Percentiles rank a stretch among this genome's conserved stretches.
These are phyloP conservation scores for Leuctra nigra DNA, from an alignment of 2,888 invertebrate genomes.

Conservation along the genomic window DNA sequence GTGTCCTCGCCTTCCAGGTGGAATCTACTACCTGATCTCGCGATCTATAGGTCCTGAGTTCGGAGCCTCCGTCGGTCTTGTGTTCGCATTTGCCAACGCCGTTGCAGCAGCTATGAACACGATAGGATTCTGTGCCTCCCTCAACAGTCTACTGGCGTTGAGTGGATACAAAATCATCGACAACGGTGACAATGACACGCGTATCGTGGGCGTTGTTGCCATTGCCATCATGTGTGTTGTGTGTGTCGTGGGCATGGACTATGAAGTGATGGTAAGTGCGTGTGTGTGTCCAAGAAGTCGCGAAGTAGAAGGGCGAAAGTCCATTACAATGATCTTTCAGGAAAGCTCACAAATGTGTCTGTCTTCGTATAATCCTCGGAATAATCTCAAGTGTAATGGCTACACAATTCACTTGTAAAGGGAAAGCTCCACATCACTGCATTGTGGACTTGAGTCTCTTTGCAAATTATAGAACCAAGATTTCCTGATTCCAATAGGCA, in stretches of 20 bases:
- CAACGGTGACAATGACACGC: constrained; percentile 66
- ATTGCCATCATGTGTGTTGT: constrained; percentile 74
- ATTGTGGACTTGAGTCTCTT: no score
- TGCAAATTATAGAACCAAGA: no score
- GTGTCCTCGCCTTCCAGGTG: no score
- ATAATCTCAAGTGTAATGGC: no score
- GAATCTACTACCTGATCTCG: constrained; percentile 96
- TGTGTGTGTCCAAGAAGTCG: no score
- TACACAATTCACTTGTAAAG: no score
- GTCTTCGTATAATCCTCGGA: no score
- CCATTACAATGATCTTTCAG: no score
- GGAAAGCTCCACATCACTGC: no score
- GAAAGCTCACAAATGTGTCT: no score
- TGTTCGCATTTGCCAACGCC: constrained; percentile 95
- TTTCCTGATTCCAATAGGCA: no score
- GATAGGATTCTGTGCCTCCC: constrained; percentile 93
- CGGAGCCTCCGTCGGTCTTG: constrained; percentile 95
- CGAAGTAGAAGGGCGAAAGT: no score
- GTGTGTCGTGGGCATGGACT: constrained; percentile 92
- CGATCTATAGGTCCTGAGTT: constrained; percentile 94
- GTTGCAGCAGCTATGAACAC: constrained; percentile 96
- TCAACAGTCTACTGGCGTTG: constrained; percentile 63
- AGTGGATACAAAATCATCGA: constrained; percentile 68
- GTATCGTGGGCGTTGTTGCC: constrained; percentile 75
- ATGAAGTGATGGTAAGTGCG: constrained; percentile 89